Evolutionary conservation across 2,113 vertebrate species (phyloP).

Genomic region (Tragulus kanchil): DNA sequence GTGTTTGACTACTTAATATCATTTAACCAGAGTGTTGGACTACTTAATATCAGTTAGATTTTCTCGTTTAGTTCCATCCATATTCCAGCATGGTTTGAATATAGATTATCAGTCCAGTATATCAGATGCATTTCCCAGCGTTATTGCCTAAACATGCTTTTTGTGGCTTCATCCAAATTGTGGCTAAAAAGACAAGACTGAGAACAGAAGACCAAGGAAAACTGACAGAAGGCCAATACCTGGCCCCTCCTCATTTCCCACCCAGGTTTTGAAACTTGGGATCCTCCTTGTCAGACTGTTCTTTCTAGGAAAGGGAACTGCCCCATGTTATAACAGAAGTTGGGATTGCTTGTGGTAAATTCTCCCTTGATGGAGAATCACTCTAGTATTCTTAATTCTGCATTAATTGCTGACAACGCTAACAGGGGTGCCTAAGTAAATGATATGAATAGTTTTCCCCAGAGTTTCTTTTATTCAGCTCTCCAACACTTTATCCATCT

Average conservation of each 20-base stretch:
- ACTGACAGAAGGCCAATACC: background rate
- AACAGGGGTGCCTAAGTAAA: background rate
- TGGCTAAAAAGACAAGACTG: conserved; percentile 22
- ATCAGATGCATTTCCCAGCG: background rate
- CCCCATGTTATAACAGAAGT: background rate
- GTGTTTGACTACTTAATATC: background rate
- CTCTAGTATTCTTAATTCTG: conserved; percentile 32
- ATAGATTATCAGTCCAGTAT: background rate
- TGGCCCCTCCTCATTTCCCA: background rate
- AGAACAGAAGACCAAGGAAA: background rate
- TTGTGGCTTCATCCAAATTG: background rate
- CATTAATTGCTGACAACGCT: background rate
- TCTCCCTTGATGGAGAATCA: background rate
- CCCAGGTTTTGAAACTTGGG: background rate
- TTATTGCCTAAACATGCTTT: background rate
- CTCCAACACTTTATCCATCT: background rate
- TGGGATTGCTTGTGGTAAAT: background rate
- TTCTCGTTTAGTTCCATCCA: background rate
- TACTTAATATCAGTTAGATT: background rate
- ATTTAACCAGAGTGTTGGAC: too few species aligned
- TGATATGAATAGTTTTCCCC: conserved; percentile 1
- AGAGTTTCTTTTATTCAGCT: conserved; percentile 13
- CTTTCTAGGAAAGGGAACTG: background rate
- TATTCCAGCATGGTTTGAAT: conserved; percentile 30
- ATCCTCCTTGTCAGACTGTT: background rate